These are phyloP conservation scores for Saimiri boliviensis DNA, from an alignment of 2,113 vertebrate genomes.

Conservation along the genomic window DNA sequence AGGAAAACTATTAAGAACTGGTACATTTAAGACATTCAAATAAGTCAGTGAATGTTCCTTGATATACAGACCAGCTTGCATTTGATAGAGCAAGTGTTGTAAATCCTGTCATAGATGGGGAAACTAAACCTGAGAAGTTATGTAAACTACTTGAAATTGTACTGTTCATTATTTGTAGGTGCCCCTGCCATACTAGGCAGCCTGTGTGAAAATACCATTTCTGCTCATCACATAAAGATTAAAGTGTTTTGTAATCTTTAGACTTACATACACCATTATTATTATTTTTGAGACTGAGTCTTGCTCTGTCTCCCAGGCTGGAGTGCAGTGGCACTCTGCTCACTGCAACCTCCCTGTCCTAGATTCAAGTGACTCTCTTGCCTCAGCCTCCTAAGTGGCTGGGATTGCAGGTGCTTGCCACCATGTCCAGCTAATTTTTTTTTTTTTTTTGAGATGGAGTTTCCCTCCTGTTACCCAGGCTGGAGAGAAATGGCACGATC, in stretches of 20 bases:
- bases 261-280: not conserved
- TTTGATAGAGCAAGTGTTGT: not conserved
- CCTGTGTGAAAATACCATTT: conserved; percentile 3
- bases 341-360: no score
- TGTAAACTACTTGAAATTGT: conserved; percentile 12
- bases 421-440: no score
- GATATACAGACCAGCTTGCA: not conserved
- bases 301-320: no score
- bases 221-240: not conserved
- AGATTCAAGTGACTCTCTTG: no score
- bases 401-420: no score
- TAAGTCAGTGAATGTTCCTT: not conserved
- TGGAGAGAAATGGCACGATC: no score
- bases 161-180: not conserved
- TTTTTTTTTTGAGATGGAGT: no score
- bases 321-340: no score
- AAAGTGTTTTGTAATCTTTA: conserved; percentile 26
- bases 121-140: conserved; percentile 15
- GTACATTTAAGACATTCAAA: not conserved
- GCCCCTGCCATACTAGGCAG: not conserved
- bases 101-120: conserved; percentile 4
- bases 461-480: no score
- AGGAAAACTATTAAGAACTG: not conserved
- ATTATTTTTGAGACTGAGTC: no score
- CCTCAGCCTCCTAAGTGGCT: no score